phyloP scores from a whole-genome alignment of 2,888 invertebrate species.

The Nasonia oneida region DNA sequence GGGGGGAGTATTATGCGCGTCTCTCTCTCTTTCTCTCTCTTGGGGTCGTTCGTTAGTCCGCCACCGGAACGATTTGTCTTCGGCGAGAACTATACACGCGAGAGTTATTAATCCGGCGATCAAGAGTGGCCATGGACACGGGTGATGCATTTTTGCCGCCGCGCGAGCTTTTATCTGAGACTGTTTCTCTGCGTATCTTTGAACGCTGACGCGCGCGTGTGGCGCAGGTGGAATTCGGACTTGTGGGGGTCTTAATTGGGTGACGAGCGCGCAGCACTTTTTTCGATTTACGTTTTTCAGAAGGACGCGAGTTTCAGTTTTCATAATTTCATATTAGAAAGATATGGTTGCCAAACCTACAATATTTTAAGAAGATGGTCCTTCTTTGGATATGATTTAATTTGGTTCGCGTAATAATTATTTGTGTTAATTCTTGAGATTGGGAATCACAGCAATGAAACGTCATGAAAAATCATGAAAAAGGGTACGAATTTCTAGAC shows the following conservation, averaged over 20 bases:
- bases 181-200: slow-evolving; percentile 40
- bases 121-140: slow-evolving; percentile 21
- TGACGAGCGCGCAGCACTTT: slow-evolving; percentile 23
- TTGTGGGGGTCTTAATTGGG: slow-evolving; percentile 51
- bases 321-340: too few relatives aligned
- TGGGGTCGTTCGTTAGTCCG: slow-evolving; percentile 33
- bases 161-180: slow-evolving; percentile 17
- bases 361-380: too few relatives aligned
- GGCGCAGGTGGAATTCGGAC: slow-evolving; percentile 39
- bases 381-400: too few relatives aligned
- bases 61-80: slow-evolving; percentile 41
- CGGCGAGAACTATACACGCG: not conserved
- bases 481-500: too few relatives aligned
- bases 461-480: too few relatives aligned
- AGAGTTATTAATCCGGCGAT: slow-evolving; percentile 50
- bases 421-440: too few relatives aligned
- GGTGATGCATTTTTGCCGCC: not conserved
- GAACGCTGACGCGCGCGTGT: not conserved
- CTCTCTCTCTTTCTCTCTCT: not conserved
- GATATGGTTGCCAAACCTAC: too few relatives aligned
- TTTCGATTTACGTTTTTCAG: not conserved
- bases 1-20: not conserved
- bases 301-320: too few relatives aligned
- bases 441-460: too few relatives aligned
- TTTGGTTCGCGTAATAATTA: too few relatives aligned